Percentiles rank a stretch among this genome's conserved stretches.
These are phyloP conservation scores for Spea bombifrons DNA, from an alignment of 2,113 vertebrate species.

Conservation along the genomic window DNA sequence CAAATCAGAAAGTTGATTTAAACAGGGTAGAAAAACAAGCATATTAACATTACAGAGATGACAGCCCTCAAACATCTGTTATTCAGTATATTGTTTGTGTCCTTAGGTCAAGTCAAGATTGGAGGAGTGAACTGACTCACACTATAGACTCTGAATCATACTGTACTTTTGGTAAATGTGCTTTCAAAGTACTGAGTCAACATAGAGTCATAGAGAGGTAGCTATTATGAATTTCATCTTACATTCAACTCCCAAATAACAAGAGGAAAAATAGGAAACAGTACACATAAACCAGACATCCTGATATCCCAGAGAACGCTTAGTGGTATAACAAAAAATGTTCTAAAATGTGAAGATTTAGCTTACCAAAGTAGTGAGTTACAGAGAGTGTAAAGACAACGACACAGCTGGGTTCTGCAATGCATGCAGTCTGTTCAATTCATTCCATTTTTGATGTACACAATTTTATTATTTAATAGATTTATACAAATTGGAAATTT, in stretches of 20 bases:
- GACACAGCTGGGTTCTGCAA: too few relatives aligned
- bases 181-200: slow-evolving; percentile 1
- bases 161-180: slow-evolving; percentile 19
- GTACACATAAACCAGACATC: neutral
- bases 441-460: too few relatives aligned
- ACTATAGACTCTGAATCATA: slow-evolving; percentile 11
- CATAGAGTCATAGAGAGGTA: neutral
- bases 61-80: slow-evolving; percentile 4
- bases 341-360: neutral
- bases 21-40: neutral
- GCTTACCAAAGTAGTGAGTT: neutral
- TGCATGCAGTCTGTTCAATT: too few relatives aligned
- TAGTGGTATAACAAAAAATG: neutral
- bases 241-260: neutral
- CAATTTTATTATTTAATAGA: too few relatives aligned
- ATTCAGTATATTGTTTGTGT: slow-evolving; percentile 8
- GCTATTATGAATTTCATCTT: neutral
- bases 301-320: neutral
- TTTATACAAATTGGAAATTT: too few relatives aligned
- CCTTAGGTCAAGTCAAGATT: slow-evolving; percentile 5
- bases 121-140: slow-evolving; percentile 20
- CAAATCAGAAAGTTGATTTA: neutral
- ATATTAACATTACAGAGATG: slow-evolving; percentile 4
- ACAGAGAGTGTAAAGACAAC: neutral
- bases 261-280: neutral